Evolutionary conservation across 2,888 invertebrate genomes (phyloP), one percentile per base, ranked within the genome.

Genomic region (Scaeva pyrastri): DNA sequence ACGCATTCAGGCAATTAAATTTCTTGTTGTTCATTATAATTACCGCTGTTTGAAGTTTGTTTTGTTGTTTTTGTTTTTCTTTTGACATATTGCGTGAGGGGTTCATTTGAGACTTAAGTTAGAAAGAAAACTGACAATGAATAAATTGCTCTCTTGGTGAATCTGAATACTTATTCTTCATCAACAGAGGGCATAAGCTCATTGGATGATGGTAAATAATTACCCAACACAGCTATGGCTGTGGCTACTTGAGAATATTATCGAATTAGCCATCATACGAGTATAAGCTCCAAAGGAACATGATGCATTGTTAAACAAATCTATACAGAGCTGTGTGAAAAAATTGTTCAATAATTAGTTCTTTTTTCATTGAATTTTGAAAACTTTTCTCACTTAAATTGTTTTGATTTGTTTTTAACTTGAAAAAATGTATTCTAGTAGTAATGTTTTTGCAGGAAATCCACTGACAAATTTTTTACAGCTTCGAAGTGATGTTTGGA

Each of bases 171-270:
- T 75, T 75, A 52, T 45, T 68, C 21, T 26, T 26, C 31, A 31
- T 14, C 10, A 12, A 12, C 12, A 23, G 43, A 52, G 71, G 79
- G 56, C 21, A 7, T 4, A 52, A 12, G 48, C 36, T 36, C 68
- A 68, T 68, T 36, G 55, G 23, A 80, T 85, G 76, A 81, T 85
- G 85, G 72, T 76, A 14, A 56, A 73, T 85, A 80, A 85, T 85
- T 85, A 85, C 64, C 80, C 68, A 58, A 72, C 50, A 26, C 10
- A 26, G 12, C 2, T 16, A n/a, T 12, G 16, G 1, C 52, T 52
- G 36, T 66, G 39, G 70, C 73, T 55, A 81, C 80, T 85, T 80
- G 81, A 73, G 76, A 73, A 73, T 31, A 31, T 85, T 85, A 85
- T 85, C 76, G 85, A 85, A 85, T 85, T 80, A 85, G 80, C 76